Conservation (phyloP, 2,888 invertebrate species). For the Dryobotodes eremita region DNA sequence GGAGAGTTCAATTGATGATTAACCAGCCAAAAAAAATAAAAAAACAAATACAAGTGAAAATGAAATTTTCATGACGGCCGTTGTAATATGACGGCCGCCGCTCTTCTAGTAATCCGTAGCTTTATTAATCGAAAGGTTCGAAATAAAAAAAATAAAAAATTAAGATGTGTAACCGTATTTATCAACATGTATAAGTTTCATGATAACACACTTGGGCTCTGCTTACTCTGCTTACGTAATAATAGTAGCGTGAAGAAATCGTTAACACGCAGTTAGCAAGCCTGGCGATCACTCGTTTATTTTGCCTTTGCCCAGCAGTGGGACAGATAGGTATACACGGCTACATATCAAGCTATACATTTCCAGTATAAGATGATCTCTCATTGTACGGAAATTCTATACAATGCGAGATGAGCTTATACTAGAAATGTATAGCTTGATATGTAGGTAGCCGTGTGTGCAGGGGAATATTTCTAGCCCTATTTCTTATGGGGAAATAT, state of each 20-base stretch:
- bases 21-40: too few relatives aligned
- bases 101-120: not conserved
- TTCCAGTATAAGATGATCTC: too few relatives aligned
- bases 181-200: not conserved
- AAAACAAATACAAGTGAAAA: too few relatives aligned
- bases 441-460: too few relatives aligned
- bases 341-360: too few relatives aligned
- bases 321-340: not conserved
- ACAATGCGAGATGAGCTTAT: too few relatives aligned
- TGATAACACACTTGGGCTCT: not conserved
- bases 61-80: not conserved
- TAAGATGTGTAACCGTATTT: slow-evolving; percentile 1
- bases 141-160: too few relatives aligned
- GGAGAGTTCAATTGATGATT: too few relatives aligned
- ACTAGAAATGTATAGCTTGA: too few relatives aligned
- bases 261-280: not conserved
- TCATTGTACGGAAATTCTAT: too few relatives aligned
- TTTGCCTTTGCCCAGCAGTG: not conserved
- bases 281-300: not conserved
- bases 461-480: too few relatives aligned
- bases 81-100: not conserved
- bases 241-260: not conserved
- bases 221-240: not conserved
- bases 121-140: not conserved
- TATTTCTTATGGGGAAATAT: too few relatives aligned